Conservation (phyloP, 2,888 invertebrate genomes). For the Cephus nigrinus region DNA sequence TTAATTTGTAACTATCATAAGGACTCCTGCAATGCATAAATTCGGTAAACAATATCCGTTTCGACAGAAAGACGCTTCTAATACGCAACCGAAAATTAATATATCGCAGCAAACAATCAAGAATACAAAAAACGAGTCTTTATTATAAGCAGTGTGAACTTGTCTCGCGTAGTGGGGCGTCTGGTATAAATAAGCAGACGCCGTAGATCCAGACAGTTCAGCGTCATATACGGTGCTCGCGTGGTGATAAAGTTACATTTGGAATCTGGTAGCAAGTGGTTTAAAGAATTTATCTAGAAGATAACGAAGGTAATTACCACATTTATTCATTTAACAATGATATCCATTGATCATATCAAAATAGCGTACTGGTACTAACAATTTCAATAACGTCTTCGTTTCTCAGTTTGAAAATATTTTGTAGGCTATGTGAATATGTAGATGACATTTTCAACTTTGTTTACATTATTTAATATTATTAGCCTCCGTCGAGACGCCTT, state of each 20-base stretch:
- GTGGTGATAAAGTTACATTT: background rate
- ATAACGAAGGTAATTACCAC: background rate
- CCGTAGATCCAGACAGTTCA: background rate
- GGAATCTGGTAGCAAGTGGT: background rate
- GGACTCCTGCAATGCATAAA: background rate
- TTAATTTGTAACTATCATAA: background rate
- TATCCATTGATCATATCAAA: background rate
- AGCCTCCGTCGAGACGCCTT: background rate
- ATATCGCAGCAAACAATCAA: background rate
- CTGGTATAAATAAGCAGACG: background rate
- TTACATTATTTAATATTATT: background rate
- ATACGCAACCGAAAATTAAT: background rate
- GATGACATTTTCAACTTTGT: background rate
- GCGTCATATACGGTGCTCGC: background rate
- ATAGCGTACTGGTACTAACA: background rate
- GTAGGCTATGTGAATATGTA: background rate
- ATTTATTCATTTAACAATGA: background rate
- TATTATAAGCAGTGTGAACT: background rate
- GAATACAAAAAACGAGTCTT: background rate
- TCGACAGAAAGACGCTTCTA: background rate
- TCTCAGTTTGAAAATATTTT: background rate
- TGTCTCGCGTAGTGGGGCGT: background rate
- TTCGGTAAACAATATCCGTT: background rate
- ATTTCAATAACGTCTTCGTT: background rate
- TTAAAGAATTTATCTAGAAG: background rate